Percentiles rank a stretch among this genome's conserved stretches.
These are phyloP conservation scores for Ostrea denselamellosa DNA, from an alignment of 1,140 invertebrate genomes.

Conservation along the genomic window DNA sequence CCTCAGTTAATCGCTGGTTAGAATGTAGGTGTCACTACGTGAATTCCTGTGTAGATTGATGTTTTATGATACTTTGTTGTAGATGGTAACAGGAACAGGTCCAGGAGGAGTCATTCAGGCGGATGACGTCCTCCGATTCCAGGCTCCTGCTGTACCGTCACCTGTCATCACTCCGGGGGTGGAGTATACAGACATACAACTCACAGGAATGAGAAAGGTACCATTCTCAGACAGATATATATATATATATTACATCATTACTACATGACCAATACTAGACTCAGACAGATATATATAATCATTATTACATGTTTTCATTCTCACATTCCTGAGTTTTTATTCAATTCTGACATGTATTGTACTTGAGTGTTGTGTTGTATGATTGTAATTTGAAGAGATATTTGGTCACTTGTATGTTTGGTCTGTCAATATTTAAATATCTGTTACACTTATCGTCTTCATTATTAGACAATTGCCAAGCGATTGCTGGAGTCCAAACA, in stretches of 20 bases:
- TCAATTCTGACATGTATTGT: no score
- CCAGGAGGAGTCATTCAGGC: conserved; percentile 93
- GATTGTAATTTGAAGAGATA: no score
- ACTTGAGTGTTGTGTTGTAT: no score
- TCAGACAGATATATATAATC: no score
- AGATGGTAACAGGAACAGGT: conserved; percentile 87
- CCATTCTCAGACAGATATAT: conserved; percentile 7
- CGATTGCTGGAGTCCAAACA: conserved; percentile 94
- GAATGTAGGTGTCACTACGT: no score
- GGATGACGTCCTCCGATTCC: conserved; percentile 86
- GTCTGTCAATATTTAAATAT: no score
- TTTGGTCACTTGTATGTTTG: no score
- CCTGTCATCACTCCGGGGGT: conserved; percentile 70
- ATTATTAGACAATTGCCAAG: conserved; percentile 86
- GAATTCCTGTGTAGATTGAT: conserved; percentile 40
- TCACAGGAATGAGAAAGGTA: conserved; percentile 90
- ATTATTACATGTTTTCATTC: no score
- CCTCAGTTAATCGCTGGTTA: no score
- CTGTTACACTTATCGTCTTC: conserved; percentile 32
- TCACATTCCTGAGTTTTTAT: no score
- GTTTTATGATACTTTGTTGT: conserved; percentile 62
- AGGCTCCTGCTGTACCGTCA: conserved; percentile 75
- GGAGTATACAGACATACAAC: conserved; percentile 88
- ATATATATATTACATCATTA: no score
- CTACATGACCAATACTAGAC: no score